phyloP scores from a whole-genome alignment of 2,888 invertebrate genomes.

The Disparrhopalites patrizii region DNA sequence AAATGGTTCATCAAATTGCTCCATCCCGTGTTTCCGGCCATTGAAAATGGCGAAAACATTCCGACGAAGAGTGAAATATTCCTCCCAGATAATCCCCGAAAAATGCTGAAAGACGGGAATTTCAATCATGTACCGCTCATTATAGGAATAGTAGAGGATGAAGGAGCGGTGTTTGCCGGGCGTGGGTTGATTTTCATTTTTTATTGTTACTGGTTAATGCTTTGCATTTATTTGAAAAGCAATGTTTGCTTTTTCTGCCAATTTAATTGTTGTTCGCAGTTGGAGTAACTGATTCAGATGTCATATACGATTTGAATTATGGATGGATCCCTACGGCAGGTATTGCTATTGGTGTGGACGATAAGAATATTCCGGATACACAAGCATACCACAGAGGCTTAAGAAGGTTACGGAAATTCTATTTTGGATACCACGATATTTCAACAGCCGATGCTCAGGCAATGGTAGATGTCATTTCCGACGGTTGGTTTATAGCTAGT shows the following conservation, averaged over 20 bases:
- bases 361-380: not conserved
- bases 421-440: constrained; percentile 16
- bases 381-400: constrained; percentile 3
- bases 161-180: constrained; percentile 9
- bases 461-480: constrained; percentile 12
- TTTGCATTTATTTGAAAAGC: too few species aligned
- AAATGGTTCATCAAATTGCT: constrained; percentile 11
- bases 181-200: not conserved
- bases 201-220: not conserved
- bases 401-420: constrained; percentile 3
- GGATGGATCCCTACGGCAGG: not conserved
- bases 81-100: not conserved
- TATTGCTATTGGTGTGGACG: constrained; percentile 11
- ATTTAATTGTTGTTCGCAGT: not conserved
- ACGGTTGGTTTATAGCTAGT: constrained; percentile 9
- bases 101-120: not conserved
- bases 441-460: not conserved
- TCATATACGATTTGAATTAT: not conserved
- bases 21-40: not conserved
- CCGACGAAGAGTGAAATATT: not conserved
- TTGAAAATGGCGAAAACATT: not conserved
- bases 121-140: constrained; percentile 5
- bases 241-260: not conserved
- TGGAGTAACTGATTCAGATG: not conserved
- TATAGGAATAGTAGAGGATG: constrained; percentile 9